A percentile compares a stretch with the other conserved stretches of the same genome.
phyloP scores from a whole-genome alignment of 2,113 vertebrate species.

The Cyanistes caeruleus region DNA sequence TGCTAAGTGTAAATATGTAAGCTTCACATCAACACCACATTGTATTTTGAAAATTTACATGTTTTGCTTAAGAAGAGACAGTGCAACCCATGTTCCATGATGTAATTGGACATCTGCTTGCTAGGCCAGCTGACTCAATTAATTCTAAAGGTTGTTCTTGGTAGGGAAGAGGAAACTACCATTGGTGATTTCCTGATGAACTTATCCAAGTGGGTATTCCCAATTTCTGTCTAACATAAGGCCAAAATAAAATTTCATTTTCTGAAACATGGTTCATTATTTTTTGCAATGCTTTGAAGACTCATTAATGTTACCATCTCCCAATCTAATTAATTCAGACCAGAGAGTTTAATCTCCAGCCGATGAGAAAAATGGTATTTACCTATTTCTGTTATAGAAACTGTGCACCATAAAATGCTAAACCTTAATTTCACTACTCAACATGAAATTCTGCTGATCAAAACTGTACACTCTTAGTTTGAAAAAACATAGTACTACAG shows the following conservation, averaged over 20 bases:
- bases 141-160: background rate
- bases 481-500: background rate
- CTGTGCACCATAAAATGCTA: background rate
- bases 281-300: constrained; percentile 34
- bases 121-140: constrained; percentile 13
- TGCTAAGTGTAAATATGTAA: constrained; percentile 15
- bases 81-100: background rate
- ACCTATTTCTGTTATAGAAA: constrained; percentile 54
- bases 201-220: background rate
- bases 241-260: constrained; percentile 11
- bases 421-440: constrained; percentile 40
- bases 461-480: background rate
- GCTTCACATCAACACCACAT: background rate
- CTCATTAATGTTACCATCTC: constrained; percentile 10
- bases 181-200: background rate
- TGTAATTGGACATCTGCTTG: constrained; percentile 8
- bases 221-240: background rate
- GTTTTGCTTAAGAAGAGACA: background rate
- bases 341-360: constrained; percentile 50
- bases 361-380: constrained; percentile 57
- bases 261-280: constrained; percentile 42
- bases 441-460: background rate
- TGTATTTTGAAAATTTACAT: constrained; percentile 24
- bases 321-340: constrained; percentile 56
- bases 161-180: constrained; percentile 2